A percentile compares a stretch with the other conserved stretches of the same genome.
These are phyloP conservation scores for Masnerella sp. DNA, from an alignment of 2,888 invertebrate species.

Conservation along the genomic window DNA sequence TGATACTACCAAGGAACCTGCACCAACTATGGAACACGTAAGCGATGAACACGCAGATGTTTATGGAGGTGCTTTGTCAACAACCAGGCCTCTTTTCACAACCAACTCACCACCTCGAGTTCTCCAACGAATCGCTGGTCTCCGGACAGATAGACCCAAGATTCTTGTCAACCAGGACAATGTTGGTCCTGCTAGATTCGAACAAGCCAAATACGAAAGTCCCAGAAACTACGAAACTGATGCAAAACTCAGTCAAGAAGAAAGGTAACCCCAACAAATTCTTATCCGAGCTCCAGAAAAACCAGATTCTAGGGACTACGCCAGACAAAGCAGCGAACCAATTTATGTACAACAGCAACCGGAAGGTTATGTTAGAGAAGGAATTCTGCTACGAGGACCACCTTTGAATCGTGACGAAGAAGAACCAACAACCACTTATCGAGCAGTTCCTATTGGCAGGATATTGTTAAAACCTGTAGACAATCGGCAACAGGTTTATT, in stretches of 20 bases:
- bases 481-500: slow-evolving; percentile 67
- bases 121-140: slow-evolving; percentile 73
- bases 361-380: slow-evolving; percentile 69
- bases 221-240: slow-evolving; percentile 68
- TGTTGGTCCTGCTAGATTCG: slow-evolving; percentile 70
- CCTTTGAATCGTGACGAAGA: slow-evolving; percentile 65
- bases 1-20: slow-evolving; percentile 78
- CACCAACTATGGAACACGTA: slow-evolving; percentile 79
- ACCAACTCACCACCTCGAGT: slow-evolving; percentile 82
- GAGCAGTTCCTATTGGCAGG: slow-evolving; percentile 66
- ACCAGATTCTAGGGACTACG: slow-evolving; percentile 67
- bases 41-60: slow-evolving; percentile 85
- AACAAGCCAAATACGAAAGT: slow-evolving; percentile 67
- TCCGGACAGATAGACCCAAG: slow-evolving; percentile 69
- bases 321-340: slow-evolving; percentile 69
- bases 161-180: slow-evolving; percentile 68
- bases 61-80: slow-evolving; percentile 83
- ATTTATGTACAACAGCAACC: slow-evolving; percentile 69
- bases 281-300: slow-evolving; percentile 63
- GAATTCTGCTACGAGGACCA: slow-evolving; percentile 66
- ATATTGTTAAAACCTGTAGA: slow-evolving; percentile 67
- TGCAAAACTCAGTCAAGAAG: slow-evolving; percentile 67
- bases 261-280: slow-evolving; percentile 69
- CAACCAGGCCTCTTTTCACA: slow-evolving; percentile 84
- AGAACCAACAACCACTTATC: slow-evolving; percentile 63